Evolutionary conservation across 1,140 invertebrate genomes (phyloP).

Genomic region (Apocrypta bakeri): DNA sequence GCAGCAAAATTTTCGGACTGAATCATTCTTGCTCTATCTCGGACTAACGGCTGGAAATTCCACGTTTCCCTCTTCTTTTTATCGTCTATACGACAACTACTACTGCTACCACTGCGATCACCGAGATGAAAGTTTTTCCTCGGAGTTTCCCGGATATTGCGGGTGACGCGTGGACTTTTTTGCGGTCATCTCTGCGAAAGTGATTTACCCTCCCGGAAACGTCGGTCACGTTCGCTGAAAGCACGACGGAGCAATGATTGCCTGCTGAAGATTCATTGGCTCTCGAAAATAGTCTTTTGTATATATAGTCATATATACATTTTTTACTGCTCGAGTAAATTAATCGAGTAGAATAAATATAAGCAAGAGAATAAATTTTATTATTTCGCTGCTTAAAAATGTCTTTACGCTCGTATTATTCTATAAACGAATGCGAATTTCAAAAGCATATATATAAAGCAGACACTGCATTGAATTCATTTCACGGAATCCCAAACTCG

Average conservation of each 20-base stretch:
- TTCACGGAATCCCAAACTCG: constrained; percentile 11
- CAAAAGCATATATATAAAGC: background rate
- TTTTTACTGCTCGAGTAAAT: background rate
- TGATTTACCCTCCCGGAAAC: background rate
- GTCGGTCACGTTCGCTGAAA: background rate
- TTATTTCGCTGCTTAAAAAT: background rate
- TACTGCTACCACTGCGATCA: background rate
- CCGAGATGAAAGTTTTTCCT: background rate
- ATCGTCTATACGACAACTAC: background rate
- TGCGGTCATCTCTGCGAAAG: background rate
- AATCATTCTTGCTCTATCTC: background rate
- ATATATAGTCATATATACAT: too few relatives aligned
- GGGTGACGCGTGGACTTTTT: background rate
- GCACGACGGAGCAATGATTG: too few relatives aligned
- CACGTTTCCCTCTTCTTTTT: background rate
- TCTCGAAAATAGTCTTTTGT: too few relatives aligned
- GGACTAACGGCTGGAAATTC: background rate
- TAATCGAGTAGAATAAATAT: background rate
- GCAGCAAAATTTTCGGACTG: background rate
- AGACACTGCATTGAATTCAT: background rate
- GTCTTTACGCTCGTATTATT: background rate
- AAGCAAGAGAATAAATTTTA: background rate
- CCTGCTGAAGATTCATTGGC: too few relatives aligned
- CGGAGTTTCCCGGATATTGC: background rate
- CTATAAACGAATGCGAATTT: background rate